Evolutionary conservation across 1,140 invertebrate genomes (phyloP), one percentile per base, ranked within the genome.

Genomic region (Drosophila pachea): DNA sequence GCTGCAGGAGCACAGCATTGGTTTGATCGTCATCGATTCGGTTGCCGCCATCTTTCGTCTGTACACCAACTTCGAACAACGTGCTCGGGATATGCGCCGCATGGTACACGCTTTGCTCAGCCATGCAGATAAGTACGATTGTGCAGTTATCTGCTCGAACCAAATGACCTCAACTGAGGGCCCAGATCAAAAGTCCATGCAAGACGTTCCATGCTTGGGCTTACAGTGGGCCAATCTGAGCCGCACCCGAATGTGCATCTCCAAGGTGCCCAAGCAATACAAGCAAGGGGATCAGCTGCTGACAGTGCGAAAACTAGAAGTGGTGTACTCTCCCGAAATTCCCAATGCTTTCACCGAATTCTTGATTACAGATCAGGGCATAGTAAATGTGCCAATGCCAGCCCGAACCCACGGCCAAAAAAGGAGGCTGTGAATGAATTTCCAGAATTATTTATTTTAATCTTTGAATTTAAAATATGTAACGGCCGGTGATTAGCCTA

Each of bases 21-120:
- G 93, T 5, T 78, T 95, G 12, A 89, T 96, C 55, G 86, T 96
- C 4, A 91, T 96, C 14, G 95, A 96, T 86, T 95, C 95, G 4
- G 93, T 96, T 63, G 94, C 94, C 14, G 94, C 93, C 4, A 88
- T 94, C 32, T 95, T 94, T 83, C 91, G 94, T 33, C 90, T 90
- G 32, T 93, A 94, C 66, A 93, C 93, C 65, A 91, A 92, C 54
- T 82, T 78, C 6, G 73, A 82, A 3, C 74, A 91, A 49, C 89
- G 94, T 73, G 91, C 92, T 0, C 91, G 91, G 58, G 91, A 93
- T 68, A 90, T 95, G 60, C 90, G 92, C 62, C 89, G 89, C 38
- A 82, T 95, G 72, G 92, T 91, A 9, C 83, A 89, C 16, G 86
- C 90, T 31, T 86, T 95, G 36, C 91, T 93, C 59, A 89, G 90